phyloP scores from a whole-genome alignment of 2,888 invertebrate genomes.

The Fragum sueziense region DNA sequence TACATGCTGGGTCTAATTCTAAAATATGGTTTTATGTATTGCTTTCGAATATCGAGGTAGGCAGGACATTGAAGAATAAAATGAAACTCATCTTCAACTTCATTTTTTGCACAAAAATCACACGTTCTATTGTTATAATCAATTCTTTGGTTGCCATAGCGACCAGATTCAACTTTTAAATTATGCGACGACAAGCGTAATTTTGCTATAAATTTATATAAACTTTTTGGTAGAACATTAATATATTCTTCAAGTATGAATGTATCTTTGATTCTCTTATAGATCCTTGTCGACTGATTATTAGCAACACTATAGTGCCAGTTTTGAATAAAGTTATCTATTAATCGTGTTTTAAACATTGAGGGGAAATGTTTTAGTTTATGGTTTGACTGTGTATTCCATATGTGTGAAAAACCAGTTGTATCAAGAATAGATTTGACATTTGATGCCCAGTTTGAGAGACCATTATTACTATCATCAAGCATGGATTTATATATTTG shows the following conservation, averaged over 20 bases:
- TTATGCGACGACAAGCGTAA: neutral
- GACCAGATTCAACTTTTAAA: neutral
- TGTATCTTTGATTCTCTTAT: neutral
- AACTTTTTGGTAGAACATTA: neutral
- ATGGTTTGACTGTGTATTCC: neutral
- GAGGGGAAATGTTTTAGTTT: neutral
- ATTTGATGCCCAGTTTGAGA: neutral
- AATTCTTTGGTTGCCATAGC: neutral
- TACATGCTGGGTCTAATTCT: neutral
- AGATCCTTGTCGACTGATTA: neutral
- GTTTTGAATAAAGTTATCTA: neutral
- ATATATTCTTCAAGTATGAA: neutral
- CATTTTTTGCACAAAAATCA: no score
- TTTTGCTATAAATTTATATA: neutral
- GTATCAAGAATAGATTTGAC: neutral
- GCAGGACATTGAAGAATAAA: slow-evolving; percentile 3
- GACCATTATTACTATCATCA: neutral
- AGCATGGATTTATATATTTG: neutral
- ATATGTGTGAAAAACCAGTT: neutral
- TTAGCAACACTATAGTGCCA: neutral
- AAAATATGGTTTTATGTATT: neutral
- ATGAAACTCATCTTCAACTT: neutral
- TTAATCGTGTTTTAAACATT: neutral
- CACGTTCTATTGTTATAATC: neutral
- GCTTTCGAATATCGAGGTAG: neutral